Conservation (phyloP, 2,888 invertebrate genomes). For the Rhamphomyia laevipes region DNA sequence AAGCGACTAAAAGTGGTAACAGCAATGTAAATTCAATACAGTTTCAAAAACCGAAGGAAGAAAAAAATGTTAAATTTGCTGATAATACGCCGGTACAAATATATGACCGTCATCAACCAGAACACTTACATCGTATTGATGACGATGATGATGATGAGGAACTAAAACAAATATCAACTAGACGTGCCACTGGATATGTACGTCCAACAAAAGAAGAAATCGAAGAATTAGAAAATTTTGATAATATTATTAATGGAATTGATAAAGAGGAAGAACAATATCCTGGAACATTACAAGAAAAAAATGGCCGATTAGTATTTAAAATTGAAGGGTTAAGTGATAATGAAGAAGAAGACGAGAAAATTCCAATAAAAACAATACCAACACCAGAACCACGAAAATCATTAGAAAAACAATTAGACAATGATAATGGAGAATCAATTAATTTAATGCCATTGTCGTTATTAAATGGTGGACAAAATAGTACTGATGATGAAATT, state of each 20-base stretch:
- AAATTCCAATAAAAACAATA: conserved; percentile 9
- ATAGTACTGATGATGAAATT: conserved; percentile 10
- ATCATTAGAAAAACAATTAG: neutral
- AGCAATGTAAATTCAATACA: neutral
- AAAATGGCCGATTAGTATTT: conserved; percentile 8
- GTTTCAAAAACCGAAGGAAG: conserved; percentile 3
- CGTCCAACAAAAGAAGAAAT: conserved; percentile 5
- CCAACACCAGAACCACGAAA: conserved; percentile 20
- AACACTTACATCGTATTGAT: conserved; percentile 3
- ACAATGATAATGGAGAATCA: neutral
- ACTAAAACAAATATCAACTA: neutral
- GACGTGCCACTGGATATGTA: conserved; percentile 2
- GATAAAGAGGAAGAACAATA: conserved; percentile 12
- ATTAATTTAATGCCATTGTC: neutral
- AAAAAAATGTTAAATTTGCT: conserved; percentile 1
- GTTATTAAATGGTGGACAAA: conserved; percentile 13
- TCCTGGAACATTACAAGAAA: conserved; percentile 1
- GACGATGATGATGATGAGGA: conserved; percentile 3
- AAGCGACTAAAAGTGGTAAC: conserved; percentile 22
- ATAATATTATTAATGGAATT: neutral
- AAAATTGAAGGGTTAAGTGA: conserved; percentile 3
- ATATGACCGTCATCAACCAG: neutral
- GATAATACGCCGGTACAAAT: neutral
- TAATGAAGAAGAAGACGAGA: conserved; percentile 3
- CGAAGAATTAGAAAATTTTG: conserved; percentile 20